Base-by-base conservation (phyloP, 37 sponge, comb jelly and placozoan genomes). In the Dysidea cf. avara region DNA sequence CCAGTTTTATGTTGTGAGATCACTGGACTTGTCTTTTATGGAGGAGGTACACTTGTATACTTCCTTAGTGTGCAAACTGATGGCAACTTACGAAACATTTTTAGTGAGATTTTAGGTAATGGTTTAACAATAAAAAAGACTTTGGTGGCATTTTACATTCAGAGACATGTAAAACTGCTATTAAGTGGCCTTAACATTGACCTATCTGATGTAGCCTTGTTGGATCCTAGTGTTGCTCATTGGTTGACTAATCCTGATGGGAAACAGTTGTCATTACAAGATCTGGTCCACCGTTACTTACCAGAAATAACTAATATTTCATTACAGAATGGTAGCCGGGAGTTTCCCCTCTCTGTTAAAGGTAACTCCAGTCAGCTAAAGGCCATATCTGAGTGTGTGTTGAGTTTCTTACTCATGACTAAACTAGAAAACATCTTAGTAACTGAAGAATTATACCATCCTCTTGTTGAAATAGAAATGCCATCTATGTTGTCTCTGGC, bases 201-300 rank as follows among this genome's bases (percentile, higher is more conserved):
- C 9, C 9, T 43, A 43, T 43, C 46, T 43, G 46, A 9, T 12
- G 46, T 9, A 43, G 83, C 87, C n/a, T 47, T 78, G 12, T 13
- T 69, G 2, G 99, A 99, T 54, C 90, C 90, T 2, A 67, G 70
- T 39, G 79, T 99, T 9, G 96, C 88, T 7, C 77, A 64, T 56
- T 99, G 99, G 99, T 63, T 99, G 64, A 74, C 92, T 20, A 69
- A 94, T 47, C 99, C 95, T 28, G 93, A 92, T 29, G 70, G 71
- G 0, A 72, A 86, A 22, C 83, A 89, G 55, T 84, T 80, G 61
- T 86, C 87, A 16, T 66, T 95, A 4, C 61, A 82, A 64, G 39
- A 78, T 5, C 74, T 96, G 77, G 82, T 92, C 16, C 58, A 70
- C 30, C 72, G 83, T 26, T 89, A 89, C 62, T 87, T 92, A 28